Evolutionary conservation across 2,113 vertebrate genomes (phyloP), one percentile per base, ranked within the genome.

Genomic region (Thunnus thynnus): DNA sequence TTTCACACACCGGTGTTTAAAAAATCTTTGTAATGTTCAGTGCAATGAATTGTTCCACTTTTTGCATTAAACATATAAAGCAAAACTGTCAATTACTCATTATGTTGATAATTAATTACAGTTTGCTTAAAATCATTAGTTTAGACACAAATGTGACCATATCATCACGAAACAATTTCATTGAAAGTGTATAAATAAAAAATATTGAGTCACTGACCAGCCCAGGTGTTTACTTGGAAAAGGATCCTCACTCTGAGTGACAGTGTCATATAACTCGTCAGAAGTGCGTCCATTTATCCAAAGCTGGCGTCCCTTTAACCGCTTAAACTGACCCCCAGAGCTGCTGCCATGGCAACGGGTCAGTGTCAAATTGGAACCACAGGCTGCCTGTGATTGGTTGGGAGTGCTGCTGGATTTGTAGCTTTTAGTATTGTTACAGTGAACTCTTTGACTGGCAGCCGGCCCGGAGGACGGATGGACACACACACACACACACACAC

Each of bases 271-370:
- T 63, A 60, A 85, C 68, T 32, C 58, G 44, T 57, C 36, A 60
- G 61, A 68, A 8, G 27, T 56, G 12, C 52, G 62, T 66, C 30
- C 3, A 46, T 74, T 74, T 54, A 71, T 78, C 17, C 4, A 0
- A 22, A 56, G 46, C 63, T 14, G 16, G 60, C 13, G 3, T 55
- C n/a, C 18, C 64, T 30, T n/a, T 64, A 69, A 74, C 58, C 46
- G 6, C 30, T 69, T 50, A n/a, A 60, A 14, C 30, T 56, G 54
- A 77, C 78, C 78, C 27, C 52, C 47, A 44, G 52, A 20, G 56
- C 48, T 66, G 69, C 54, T 85, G 68, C 82, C 80, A 83, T 79
- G 57, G 66, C 72, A 84, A 86, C 83, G 57, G 60, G 70, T 76
- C 61, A 36, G 22, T 25, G 8, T 85, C 56, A 76, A 72, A 83